Percentiles rank a stretch among this genome's conserved stretches.
phyloP scores from a whole-genome alignment of 2,113 vertebrate species.

The Ochotona princeps region DNA sequence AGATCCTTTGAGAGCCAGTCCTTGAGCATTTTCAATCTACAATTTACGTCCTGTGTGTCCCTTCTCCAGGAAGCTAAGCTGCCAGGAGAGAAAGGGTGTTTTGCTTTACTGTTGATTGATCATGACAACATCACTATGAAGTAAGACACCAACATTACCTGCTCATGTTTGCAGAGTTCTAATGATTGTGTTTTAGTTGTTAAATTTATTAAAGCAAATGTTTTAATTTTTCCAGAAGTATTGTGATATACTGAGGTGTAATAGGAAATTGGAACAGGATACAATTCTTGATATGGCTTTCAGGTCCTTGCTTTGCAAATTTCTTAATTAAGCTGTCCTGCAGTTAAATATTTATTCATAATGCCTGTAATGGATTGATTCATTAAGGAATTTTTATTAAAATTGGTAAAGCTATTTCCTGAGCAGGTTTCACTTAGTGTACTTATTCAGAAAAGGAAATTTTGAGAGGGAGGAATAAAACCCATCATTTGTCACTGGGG shows the following conservation, averaged over 20 bases:
- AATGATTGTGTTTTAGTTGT: slow-evolving; percentile 39
- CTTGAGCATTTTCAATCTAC: neutral
- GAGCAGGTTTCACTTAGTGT: neutral
- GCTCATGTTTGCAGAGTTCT: neutral
- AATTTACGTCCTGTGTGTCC: neutral
- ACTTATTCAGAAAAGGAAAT: slow-evolving; percentile 62
- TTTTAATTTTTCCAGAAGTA: slow-evolving; percentile 37
- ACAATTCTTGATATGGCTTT: slow-evolving; percentile 10
- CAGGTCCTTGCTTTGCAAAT: slow-evolving; percentile 33
- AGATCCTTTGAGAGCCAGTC: neutral
- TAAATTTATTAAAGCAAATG: slow-evolving; percentile 23
- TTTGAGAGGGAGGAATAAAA: slow-evolving; percentile 52
- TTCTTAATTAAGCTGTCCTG: slow-evolving; percentile 62
- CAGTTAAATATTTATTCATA: slow-evolving; percentile 70
- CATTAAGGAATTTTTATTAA: slow-evolving; percentile 32
- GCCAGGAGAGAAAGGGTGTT: neutral
- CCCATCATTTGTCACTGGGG: slow-evolving; percentile 16
- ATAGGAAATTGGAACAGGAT: neutral
- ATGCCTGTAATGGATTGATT: slow-evolving; percentile 62
- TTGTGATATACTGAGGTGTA: neutral
- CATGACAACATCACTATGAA: slow-evolving; percentile 2
- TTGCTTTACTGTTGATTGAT: slow-evolving; percentile 16
- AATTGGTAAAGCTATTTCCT: slow-evolving; percentile 38
- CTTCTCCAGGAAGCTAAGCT: neutral
- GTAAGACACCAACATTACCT: neutral